Base-by-base conservation (phyloP, 2,797 vertebrate genomes). In the Columba guinea region DNA sequence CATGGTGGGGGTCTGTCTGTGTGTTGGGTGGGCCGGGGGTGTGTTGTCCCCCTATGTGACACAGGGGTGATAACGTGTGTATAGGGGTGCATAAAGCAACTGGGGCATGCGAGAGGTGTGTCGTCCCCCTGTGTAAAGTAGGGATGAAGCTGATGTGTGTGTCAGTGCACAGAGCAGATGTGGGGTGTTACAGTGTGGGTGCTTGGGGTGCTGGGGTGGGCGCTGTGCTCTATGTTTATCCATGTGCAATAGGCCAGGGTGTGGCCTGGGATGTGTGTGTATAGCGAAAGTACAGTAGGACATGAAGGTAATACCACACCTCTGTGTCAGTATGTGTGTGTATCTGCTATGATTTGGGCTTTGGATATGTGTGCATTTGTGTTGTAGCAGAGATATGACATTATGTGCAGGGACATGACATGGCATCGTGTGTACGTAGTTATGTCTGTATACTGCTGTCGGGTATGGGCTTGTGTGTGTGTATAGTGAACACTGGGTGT, bases 261-360 rank as follows among this genome's bases (percentile, higher is more conserved):
- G 95, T 89, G 94, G 79, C 79, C 60, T 49, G 74, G 21, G 48
- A 3, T 48, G 51, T 22, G 22, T 46, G 26, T 5, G 8, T 14
- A 2, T 5, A n/a, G 62, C 32, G 58, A 49, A 34, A 10, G 15
- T 14, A 26, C 8, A 3, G 7, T 13, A 23, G 58, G 70, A n/a
- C 18, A 0, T 8, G 63, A 55, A 41, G 2, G 3, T 37, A 14
- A 6, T n/a, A 20, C 10, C 39, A 0, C 26, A n/a, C 1, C 7
- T 80, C 8, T 59, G 19, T 14, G 9, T 49, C 64, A 7, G 35
- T 6, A 3, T 10, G 10, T 46, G 21, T 30, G 23, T 23, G 10
- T 65, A 5, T 37, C 34, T 37, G 52, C 56, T 22, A 0, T 13
- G 46, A n/a, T 55, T 22, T 26, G 39, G 37, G 34, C 11, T 71